phyloP scores from a whole-genome alignment of 2,797 vertebrate species.

The Setipinna tenuifilis region DNA sequence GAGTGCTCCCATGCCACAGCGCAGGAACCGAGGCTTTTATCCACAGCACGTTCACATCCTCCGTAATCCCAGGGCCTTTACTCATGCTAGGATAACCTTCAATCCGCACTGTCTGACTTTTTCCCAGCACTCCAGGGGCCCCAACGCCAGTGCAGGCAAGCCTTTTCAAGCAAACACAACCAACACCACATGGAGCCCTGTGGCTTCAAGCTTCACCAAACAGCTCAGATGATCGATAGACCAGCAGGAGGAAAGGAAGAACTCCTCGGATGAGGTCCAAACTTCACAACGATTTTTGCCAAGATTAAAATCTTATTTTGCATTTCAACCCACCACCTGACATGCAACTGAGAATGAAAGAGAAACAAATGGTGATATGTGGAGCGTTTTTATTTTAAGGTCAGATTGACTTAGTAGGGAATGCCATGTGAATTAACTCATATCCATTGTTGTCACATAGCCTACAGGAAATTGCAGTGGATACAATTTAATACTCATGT shows the following conservation, averaged over 20 bases:
- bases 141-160: conserved; percentile 30
- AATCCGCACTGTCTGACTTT: conserved; percentile 39
- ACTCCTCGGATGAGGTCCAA: neutral
- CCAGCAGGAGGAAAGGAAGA: neutral
- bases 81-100: conserved; percentile 55
- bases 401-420: neutral
- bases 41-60: conserved; percentile 45
- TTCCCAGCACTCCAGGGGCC: conserved; percentile 46
- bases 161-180: conserved; percentile 32
- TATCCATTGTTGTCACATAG: neutral
- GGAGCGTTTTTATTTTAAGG: neutral
- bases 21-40: conserved; percentile 34
- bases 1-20: neutral
- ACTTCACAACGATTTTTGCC: neutral
- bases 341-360: neutral
- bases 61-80: conserved; percentile 48
- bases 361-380: neutral
- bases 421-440: neutral
- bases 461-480: neutral
- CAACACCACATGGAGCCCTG: neutral
- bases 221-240: conserved; percentile 12
- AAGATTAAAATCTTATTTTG: neutral
- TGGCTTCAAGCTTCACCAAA: neutral
- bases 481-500: neutral
- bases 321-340: neutral